Conservation (phyloP, 2,888 invertebrate genomes). For the Machimus rusticus region DNA sequence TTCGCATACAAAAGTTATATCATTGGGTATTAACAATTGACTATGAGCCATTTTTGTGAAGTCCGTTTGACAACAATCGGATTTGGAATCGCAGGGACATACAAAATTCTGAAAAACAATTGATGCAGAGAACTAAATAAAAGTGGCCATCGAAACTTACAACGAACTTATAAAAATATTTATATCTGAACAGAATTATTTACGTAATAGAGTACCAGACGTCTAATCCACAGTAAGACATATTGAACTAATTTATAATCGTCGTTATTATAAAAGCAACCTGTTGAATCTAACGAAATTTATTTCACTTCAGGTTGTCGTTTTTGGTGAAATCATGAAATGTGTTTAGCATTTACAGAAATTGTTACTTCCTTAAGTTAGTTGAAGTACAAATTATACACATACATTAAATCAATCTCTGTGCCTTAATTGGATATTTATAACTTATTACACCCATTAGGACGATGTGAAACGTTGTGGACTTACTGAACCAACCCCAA, state of each 20-base stretch:
- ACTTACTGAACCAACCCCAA: not conserved
- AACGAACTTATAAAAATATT: too few relatives aligned
- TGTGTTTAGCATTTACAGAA: not conserved
- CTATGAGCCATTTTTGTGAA: not conserved
- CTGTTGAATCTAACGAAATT: not conserved
- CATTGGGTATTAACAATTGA: not conserved
- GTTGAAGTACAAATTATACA: not conserved
- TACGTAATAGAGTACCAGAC: too few relatives aligned
- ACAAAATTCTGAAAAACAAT: not conserved
- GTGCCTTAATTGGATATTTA: constrained; percentile 23
- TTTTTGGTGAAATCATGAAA: not conserved
- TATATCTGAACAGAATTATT: too few relatives aligned
- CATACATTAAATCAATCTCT: not conserved
- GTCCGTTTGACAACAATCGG: constrained; percentile 28
- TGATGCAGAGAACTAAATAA: not conserved
- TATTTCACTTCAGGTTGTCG: not conserved
- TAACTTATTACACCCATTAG: constrained; percentile 10
- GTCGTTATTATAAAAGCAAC: not conserved
- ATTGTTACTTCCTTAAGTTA: not conserved
- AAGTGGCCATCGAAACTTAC: not conserved
- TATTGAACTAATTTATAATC: not conserved
- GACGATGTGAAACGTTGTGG: not conserved
- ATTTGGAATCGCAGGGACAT: not conserved
- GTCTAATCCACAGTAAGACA: too few relatives aligned
- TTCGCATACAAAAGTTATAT: not conserved